These are phyloP conservation scores for Hephaestus fuliginosus DNA, from an alignment of 2,797 vertebrate species.

Conservation along the genomic window DNA sequence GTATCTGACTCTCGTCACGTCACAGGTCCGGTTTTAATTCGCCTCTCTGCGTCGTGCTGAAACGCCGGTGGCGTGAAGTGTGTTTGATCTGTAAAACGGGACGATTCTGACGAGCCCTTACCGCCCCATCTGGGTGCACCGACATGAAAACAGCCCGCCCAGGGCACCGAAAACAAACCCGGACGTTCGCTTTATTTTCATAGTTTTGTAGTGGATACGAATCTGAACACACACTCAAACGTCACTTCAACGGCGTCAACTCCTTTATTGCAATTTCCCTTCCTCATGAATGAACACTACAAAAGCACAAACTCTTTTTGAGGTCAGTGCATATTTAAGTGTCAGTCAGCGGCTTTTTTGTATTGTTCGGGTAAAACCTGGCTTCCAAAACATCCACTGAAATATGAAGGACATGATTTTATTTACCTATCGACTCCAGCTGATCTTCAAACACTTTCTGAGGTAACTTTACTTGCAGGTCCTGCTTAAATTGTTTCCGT, in stretches of 20 bases:
- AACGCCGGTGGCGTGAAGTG: neutral
- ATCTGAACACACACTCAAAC: neutral
- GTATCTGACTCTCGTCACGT: neutral
- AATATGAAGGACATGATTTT: neutral
- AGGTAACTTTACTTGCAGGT: neutral
- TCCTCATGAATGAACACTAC: neutral
- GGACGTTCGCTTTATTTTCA: neutral
- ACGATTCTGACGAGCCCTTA: neutral
- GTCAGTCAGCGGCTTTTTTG: neutral
- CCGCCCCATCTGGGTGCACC: constrained; percentile 15
- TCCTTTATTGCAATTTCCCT: neutral
- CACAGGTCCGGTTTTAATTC: neutral
- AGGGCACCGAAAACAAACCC: neutral
- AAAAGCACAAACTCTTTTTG: neutral
- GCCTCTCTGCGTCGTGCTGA: neutral
- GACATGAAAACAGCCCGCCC: constrained; percentile 3
- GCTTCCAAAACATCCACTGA: neutral
- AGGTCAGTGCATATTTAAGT: neutral
- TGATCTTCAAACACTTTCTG: neutral
- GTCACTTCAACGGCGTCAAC: neutral
- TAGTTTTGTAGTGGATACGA: too few relatives aligned
- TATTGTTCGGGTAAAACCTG: neutral
- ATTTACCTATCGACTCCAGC: neutral
- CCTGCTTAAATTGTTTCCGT: neutral
- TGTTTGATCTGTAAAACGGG: neutral